These are phyloP conservation scores for Perca schrenkii DNA, from an alignment of 2,113 vertebrate species.

Conservation along the genomic window DNA sequence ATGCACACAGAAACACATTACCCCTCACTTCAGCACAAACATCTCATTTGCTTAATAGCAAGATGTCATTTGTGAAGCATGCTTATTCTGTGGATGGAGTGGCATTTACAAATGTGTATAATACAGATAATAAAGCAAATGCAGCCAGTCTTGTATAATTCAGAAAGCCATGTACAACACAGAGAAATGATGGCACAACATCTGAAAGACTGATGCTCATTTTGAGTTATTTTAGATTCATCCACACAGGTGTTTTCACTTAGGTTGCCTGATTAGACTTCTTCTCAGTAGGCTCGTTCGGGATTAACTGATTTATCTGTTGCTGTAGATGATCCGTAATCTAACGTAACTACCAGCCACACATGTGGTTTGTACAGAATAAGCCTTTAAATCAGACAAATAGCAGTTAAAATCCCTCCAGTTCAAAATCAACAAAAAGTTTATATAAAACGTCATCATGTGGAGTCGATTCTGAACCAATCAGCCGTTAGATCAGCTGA, in stretches of 20 bases:
- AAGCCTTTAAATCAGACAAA: too few relatives aligned
- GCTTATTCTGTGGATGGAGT: neutral
- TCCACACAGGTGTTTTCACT: slow-evolving; percentile 1
- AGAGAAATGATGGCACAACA: neutral
- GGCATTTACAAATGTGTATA: neutral
- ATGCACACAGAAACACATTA: slow-evolving; percentile 23
- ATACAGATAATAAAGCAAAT: neutral
- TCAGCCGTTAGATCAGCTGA: too few relatives aligned
- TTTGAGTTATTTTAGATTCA: neutral
- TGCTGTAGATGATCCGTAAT: too few relatives aligned
- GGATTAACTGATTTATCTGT: too few relatives aligned
- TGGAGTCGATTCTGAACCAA: too few relatives aligned
- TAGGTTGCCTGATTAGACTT: too few relatives aligned
- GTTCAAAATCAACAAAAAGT: too few relatives aligned
- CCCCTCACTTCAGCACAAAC: slow-evolving; percentile 6
- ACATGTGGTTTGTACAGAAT: too few relatives aligned
- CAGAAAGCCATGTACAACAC: neutral
- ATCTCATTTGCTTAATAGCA: slow-evolving; percentile 30
- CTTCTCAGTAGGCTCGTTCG: too few relatives aligned
- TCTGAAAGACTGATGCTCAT: neutral
- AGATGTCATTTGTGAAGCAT: slow-evolving; percentile 6
- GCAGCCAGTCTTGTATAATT: neutral
- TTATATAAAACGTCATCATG: too few relatives aligned
- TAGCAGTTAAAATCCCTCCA: too few relatives aligned
- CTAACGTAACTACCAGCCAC: too few relatives aligned